Percentiles rank a stretch among this genome's conserved stretches.
Evolutionary conservation across 2,113 vertebrate genomes (phyloP).

Genomic region (Tiliqua scincoides): DNA sequence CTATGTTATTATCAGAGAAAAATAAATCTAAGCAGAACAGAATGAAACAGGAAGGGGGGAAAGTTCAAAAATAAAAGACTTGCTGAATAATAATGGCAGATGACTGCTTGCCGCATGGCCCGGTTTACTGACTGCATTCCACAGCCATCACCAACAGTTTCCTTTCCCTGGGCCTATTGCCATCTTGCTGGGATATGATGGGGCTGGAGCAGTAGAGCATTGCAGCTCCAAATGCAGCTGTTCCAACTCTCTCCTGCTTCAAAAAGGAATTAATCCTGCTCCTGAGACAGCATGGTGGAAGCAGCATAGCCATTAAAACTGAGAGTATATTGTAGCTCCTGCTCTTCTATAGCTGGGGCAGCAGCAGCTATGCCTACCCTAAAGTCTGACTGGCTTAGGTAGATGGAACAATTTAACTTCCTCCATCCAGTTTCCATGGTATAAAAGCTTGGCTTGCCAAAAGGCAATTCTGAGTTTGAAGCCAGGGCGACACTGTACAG

Average conservation of each 20-base stretch:
- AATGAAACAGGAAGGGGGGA: slow-evolving; percentile 4
- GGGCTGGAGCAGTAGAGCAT: neutral
- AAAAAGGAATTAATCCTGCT: neutral
- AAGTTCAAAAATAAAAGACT: neutral
- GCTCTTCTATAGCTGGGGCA: too few relatives aligned
- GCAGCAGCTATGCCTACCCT: too few relatives aligned
- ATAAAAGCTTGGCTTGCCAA: too few relatives aligned
- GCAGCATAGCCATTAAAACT: too few relatives aligned
- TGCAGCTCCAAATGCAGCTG: neutral
- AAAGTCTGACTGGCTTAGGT: too few relatives aligned
- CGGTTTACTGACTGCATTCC: neutral
- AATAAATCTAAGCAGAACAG: neutral
- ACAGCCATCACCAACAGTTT: neutral
- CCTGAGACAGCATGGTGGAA: neutral
- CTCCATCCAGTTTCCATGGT: too few relatives aligned
- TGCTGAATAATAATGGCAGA: neutral
- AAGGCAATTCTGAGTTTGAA: too few relatives aligned
- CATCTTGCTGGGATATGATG: neutral
- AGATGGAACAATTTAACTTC: too few relatives aligned
- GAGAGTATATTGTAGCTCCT: too few relatives aligned
- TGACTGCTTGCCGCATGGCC: neutral
- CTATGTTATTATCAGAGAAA: neutral
- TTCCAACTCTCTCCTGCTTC: neutral
- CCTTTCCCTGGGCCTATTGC: neutral
- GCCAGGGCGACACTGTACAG: neutral